Evolutionary conservation across 2,113 vertebrate genomes (phyloP).

Genomic region (Coturnix japonica): DNA sequence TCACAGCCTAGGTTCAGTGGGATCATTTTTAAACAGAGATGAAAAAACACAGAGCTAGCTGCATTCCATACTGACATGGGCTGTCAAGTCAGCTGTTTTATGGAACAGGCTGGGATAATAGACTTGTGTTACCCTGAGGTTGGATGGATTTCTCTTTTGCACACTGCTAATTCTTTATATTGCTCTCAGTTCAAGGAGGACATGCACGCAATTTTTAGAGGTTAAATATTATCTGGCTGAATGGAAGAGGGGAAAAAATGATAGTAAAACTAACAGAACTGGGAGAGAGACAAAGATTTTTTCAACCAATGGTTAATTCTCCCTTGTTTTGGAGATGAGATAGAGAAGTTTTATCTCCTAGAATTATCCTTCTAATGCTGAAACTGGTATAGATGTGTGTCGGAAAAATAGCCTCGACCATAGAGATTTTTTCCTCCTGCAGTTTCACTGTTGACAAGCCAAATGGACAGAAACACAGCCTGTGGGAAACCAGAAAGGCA

Average conservation of each 20-base stretch:
- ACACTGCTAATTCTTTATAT: not conserved
- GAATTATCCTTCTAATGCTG: not conserved
- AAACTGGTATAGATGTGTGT: not conserved
- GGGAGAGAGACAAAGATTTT: not conserved
- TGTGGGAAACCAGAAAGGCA: not conserved
- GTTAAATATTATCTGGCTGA: not conserved
- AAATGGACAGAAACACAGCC: not conserved
- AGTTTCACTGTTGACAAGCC: not conserved
- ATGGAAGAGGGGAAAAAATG: not conserved
- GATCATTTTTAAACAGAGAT: not conserved
- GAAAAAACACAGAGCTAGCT: slow-evolving; percentile 28
- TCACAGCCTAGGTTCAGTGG: not conserved
- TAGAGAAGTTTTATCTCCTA: not conserved
- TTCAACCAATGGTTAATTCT: not conserved
- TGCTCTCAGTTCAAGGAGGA: not conserved
- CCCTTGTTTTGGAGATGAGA: not conserved
- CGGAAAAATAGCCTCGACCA: not conserved
- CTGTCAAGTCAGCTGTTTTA: slow-evolving; percentile 45
- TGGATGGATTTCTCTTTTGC: not conserved
- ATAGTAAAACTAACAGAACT: not conserved
- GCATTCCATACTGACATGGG: slow-evolving; percentile 22
- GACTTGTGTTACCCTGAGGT: not conserved
- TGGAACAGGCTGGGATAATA: slow-evolving; percentile 20
- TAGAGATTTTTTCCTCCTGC: not conserved
- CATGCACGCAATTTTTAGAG: not conserved